These are phyloP conservation scores for Chloromyia formosa DNA, from an alignment of 2,888 invertebrate species.

Conservation along the genomic window DNA sequence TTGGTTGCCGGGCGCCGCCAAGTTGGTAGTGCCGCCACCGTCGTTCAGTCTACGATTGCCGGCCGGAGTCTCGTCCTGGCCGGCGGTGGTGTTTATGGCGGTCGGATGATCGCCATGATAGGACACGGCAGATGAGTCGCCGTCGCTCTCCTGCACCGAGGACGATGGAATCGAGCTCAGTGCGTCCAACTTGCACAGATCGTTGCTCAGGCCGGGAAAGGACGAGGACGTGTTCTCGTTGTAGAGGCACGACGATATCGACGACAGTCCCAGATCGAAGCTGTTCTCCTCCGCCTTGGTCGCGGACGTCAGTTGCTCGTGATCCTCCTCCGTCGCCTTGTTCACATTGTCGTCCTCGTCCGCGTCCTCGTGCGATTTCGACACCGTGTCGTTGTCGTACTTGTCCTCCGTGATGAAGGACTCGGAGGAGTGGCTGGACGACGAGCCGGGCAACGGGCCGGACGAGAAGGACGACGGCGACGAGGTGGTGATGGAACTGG, in stretches of 20 bases:
- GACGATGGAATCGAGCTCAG: slow-evolving; percentile 50
- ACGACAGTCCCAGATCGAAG: slow-evolving; percentile 58
- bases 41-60: not conserved
- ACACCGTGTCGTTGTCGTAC: not conserved
- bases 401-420: slow-evolving; percentile 3
- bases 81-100: not conserved
- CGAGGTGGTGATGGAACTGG: slow-evolving; percentile 62
- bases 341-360: not conserved
- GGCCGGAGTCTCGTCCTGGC: not conserved
- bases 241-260: slow-evolving; percentile 56
- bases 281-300: slow-evolving; percentile 37
- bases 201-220: slow-evolving; percentile 47
- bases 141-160: not conserved
- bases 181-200: slow-evolving; percentile 50
- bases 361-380: not conserved
- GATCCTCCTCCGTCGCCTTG: not conserved
- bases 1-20: slow-evolving; percentile 19
- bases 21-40: not conserved
- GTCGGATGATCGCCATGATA: not conserved
- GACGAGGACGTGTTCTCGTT: slow-evolving; percentile 50
- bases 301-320: not conserved
- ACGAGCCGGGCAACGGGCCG: slow-evolving; percentile 60
- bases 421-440: slow-evolving; percentile 54
- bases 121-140: not conserved
- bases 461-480: slow-evolving; percentile 64